Conservation (phyloP, 2,888 invertebrate species). For the Thera obeliscata region DNA sequence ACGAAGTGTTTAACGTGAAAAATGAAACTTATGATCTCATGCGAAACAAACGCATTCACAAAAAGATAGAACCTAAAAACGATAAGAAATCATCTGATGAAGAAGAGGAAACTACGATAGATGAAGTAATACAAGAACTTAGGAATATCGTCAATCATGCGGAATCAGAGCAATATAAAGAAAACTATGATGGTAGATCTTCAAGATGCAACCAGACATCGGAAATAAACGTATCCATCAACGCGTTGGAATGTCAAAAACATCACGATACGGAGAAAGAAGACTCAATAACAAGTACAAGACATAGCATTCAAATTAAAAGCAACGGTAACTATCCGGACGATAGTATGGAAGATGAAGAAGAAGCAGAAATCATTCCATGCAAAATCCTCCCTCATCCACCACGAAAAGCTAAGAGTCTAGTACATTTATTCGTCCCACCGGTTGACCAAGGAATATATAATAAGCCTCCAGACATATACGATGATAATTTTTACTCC, state of each 20-base stretch:
- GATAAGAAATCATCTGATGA: slow-evolving; percentile 82
- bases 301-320: slow-evolving; percentile 79
- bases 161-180: slow-evolving; percentile 87
- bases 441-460: slow-evolving; percentile 85
- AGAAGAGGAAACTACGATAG: slow-evolving; percentile 92
- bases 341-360: slow-evolving; percentile 76
- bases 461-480: slow-evolving; percentile 81
- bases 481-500: slow-evolving; percentile 84
- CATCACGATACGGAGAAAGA: slow-evolving; percentile 73
- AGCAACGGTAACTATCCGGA: slow-evolving; percentile 77
- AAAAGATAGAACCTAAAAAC: slow-evolving; percentile 68
- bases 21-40: slow-evolving; percentile 83
- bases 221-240: slow-evolving; percentile 70
- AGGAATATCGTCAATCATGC: slow-evolving; percentile 94
- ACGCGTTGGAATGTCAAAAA: slow-evolving; percentile 64
- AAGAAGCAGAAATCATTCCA: slow-evolving; percentile 90
- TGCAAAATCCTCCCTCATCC: slow-evolving; percentile 92
- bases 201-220: slow-evolving; percentile 74
- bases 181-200: slow-evolving; percentile 63
- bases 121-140: slow-evolving; percentile 94
- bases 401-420: slow-evolving; percentile 89
- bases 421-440: slow-evolving; percentile 88
- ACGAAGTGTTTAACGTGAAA: slow-evolving; percentile 85
- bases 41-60: slow-evolving; percentile 74
- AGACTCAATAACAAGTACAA: slow-evolving; percentile 82